A percentile compares a stretch with the other conserved stretches of the same genome.
Evolutionary conservation across 2,113 vertebrate species (phyloP).

Genomic region (Reinhardtius hippoglossoides): DNA sequence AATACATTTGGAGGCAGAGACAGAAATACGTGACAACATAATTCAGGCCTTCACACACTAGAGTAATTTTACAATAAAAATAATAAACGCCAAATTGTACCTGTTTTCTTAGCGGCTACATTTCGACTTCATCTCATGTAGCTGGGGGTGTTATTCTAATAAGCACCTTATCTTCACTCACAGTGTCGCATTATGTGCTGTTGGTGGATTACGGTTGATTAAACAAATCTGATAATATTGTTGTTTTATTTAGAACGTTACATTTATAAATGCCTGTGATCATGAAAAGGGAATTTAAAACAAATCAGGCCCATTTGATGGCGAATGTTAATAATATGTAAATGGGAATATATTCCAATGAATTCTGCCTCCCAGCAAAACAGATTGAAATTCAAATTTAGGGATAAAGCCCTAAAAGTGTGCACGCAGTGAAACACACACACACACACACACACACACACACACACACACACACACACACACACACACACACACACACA

Average conservation of each 20-base stretch:
- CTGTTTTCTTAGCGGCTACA: not conserved
- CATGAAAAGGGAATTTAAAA: constrained; percentile 25
- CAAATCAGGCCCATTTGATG: constrained; percentile 25
- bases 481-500: not conserved
- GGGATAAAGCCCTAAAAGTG: constrained; percentile 27
- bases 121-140: not conserved
- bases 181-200: constrained; percentile 6
- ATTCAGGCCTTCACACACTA: not conserved
- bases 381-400: constrained; percentile 57
- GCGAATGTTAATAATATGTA: constrained; percentile 52
- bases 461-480: too few relatives aligned
- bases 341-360: constrained; percentile 37
- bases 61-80: constrained; percentile 1
- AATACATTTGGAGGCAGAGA: not conserved
- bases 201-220: constrained; percentile 17
- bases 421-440: not conserved
- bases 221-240: constrained; percentile 51
- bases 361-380: constrained; percentile 47
- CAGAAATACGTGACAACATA: not conserved
- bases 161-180: constrained; percentile 11
- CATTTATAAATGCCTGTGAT: constrained; percentile 33
- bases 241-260: constrained; percentile 33
- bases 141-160: constrained; percentile 8
- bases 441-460: not conserved
- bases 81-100: not conserved